Evolutionary conservation across 2,797 vertebrate species (phyloP).

Genomic region (Neosilurus mollespiculum): DNA sequence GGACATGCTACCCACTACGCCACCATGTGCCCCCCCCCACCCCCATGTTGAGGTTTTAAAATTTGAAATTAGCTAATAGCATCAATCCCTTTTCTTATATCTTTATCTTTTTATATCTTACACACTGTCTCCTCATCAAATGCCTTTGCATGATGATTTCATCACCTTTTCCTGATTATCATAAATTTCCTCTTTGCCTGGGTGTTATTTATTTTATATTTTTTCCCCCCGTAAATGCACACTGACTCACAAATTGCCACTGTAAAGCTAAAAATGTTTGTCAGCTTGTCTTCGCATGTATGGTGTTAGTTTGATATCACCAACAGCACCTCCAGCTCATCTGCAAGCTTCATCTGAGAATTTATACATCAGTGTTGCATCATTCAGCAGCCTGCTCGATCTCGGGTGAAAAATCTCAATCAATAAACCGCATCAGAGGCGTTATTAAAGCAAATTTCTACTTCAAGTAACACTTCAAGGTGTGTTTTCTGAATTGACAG

Average conservation of each 20-base stretch:
- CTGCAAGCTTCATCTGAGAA: constrained; percentile 9
- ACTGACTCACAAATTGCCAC: constrained; percentile 12
- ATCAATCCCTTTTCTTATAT: neutral
- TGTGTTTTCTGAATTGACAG: constrained; percentile 12
- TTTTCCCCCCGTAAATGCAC: neutral
- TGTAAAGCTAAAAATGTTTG: neutral
- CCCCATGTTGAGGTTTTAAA: neutral
- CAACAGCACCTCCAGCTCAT: constrained; percentile 1
- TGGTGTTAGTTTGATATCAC: constrained; percentile 5
- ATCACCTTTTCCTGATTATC: neutral
- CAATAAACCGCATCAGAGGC: neutral
- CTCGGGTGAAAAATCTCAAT: neutral
- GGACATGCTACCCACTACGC: no score
- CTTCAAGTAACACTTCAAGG: neutral
- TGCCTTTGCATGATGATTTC: constrained; percentile 17
- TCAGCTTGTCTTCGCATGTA: neutral
- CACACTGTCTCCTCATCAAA: neutral
- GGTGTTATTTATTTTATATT: neutral
- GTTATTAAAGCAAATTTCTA: neutral
- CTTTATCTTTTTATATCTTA: neutral
- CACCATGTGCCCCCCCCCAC: no score
- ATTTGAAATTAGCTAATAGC: neutral
- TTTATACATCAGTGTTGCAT: constrained; percentile 24
- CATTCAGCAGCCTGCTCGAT: constrained; percentile 1
- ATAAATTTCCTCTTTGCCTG: constrained; percentile 10